Conservation (phyloP, 2,888 invertebrate genomes). For the Cataglyphis altisquamis region DNA sequence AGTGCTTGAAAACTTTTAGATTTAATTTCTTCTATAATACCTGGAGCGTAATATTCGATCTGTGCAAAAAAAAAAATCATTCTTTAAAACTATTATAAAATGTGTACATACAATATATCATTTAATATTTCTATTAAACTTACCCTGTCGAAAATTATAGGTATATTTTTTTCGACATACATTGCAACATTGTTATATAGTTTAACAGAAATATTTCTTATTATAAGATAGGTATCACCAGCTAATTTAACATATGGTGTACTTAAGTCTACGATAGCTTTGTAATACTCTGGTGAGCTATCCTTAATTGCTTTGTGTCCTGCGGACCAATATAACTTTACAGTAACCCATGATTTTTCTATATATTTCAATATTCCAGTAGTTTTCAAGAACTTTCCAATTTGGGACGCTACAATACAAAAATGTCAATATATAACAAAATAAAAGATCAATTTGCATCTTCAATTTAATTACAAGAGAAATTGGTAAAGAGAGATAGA, state of each 20-base stretch:
- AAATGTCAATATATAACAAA: constrained; percentile 15
- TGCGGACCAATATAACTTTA: constrained; percentile 88
- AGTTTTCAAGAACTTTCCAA: constrained; percentile 89
- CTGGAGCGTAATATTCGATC: constrained; percentile 92
- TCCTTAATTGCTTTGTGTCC: constrained; percentile 90
- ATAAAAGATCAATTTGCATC: background rate
- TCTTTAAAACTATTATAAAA: background rate
- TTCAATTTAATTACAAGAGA: constrained; percentile 30
- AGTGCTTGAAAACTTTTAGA: constrained; percentile 84
- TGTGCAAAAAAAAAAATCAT: constrained; percentile 75
- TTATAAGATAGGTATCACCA: constrained; percentile 88
- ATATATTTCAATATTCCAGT: constrained; percentile 90
- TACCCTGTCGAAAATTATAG: constrained; percentile 87
- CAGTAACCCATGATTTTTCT: constrained; percentile 89
- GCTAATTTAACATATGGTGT: constrained; percentile 89
- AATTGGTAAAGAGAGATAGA: background rate
- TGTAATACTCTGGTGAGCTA: constrained; percentile 90
- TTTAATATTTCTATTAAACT: constrained; percentile 79
- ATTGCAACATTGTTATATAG: constrained; percentile 87
- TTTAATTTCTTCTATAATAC: constrained; percentile 89
- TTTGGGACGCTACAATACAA: constrained; percentile 88
- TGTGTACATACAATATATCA: background rate
- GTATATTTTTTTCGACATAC: constrained; percentile 87
- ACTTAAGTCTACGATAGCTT: constrained; percentile 87
- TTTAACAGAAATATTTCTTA: constrained; percentile 87